A percentile compares a stretch with the other conserved stretches of the same genome.
Conservation (phyloP, 2,113 vertebrate genomes). For the Delphinapterus leucas region DNA sequence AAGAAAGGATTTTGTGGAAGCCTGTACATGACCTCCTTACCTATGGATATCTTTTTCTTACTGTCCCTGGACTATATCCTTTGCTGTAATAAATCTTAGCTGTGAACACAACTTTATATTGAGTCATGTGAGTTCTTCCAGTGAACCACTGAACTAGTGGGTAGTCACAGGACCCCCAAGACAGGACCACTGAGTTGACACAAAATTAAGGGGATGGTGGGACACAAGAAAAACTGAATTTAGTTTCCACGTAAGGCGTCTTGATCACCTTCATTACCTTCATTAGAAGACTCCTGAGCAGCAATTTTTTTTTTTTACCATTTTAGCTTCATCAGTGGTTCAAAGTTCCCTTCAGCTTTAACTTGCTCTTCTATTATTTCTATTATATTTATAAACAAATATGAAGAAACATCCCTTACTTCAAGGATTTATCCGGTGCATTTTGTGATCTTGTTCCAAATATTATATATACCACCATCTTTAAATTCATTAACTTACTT, state of each 20-base stretch:
- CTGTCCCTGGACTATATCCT: background rate
- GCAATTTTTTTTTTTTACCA: background rate
- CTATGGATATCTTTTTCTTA: background rate
- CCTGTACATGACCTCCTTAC: background rate
- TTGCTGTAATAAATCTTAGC: background rate
- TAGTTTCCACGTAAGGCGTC: background rate
- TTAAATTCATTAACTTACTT: slow-evolving; percentile 10
- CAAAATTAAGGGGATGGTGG: background rate
- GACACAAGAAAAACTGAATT: background rate
- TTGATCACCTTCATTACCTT: background rate
- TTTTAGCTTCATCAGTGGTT: slow-evolving; percentile 1
- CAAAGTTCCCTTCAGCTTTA: background rate
- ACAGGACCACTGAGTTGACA: background rate
- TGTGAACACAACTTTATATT: background rate
- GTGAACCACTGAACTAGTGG: background rate
- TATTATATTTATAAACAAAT: slow-evolving; percentile 23
- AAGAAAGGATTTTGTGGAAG: background rate
- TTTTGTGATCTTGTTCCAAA: slow-evolving; percentile 11
- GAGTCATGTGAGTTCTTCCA: background rate
- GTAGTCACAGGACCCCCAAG: background rate
- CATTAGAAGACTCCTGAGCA: background rate
- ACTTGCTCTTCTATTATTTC: background rate
- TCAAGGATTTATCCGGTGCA: slow-evolving; percentile 20
- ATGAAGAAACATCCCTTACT: background rate
- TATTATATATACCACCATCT: background rate